A percentile compares a stretch with the other conserved stretches of the same genome.
Conservation (phyloP, 2,113 vertebrate species). For the Parus major region DNA sequence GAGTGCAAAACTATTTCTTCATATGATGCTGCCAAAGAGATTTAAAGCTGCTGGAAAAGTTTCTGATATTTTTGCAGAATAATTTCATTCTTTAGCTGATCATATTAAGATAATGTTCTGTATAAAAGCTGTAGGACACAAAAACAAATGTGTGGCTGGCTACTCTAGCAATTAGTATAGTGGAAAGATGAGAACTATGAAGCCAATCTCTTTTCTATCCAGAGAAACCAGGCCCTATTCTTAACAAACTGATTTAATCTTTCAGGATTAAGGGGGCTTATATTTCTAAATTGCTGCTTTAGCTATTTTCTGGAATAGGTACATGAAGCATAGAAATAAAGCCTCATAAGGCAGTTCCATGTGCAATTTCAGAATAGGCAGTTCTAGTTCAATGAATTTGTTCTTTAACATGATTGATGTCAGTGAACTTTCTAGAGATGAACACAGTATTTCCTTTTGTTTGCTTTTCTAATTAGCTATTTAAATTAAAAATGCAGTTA, state of each 20-base stretch:
- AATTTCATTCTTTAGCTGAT: background rate
- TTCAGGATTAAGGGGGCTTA: background rate
- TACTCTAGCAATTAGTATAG: background rate
- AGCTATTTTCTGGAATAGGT: background rate
- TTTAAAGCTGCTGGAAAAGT: background rate
- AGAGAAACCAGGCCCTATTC: background rate
- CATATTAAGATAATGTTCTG: background rate
- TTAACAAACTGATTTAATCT: background rate
- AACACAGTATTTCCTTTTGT: background rate
- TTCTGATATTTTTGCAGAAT: background rate
- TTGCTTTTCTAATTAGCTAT: background rate
- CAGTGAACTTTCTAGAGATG: background rate
- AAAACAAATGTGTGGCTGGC: background rate
- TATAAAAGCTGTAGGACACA: background rate
- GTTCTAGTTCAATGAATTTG: background rate
- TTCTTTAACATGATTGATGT: background rate
- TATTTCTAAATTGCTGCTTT: background rate
- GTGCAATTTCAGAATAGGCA: background rate
- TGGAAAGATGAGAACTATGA: background rate
- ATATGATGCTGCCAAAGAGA: background rate
- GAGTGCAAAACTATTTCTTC: background rate
- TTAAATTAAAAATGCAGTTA: background rate
- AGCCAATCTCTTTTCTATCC: background rate
- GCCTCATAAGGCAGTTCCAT: background rate
- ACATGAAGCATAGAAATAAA: background rate